A percentile compares a stretch with the other conserved stretches of the same genome.
These are phyloP conservation scores for Chiloscyllium punctatum DNA, from an alignment of 2,797 vertebrate genomes.

Conservation along the genomic window DNA sequence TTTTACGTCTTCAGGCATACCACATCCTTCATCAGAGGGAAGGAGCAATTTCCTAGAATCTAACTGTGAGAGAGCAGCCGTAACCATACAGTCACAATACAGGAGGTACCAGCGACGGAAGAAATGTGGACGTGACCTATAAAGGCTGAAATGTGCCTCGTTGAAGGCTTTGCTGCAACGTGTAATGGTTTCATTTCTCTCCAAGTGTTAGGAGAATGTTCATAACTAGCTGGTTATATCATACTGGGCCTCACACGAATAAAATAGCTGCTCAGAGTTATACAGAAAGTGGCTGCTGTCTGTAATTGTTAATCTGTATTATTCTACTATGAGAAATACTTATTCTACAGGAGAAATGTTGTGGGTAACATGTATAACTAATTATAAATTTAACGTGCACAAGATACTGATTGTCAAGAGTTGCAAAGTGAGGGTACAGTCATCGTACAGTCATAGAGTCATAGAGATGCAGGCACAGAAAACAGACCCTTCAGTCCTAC, in stretches of 20 bases:
- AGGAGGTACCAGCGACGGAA: slow-evolving; percentile 77
- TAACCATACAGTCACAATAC: slow-evolving; percentile 73
- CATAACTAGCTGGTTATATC: neutral
- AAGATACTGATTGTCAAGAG: neutral
- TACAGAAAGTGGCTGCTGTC: neutral
- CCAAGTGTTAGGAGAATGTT: neutral
- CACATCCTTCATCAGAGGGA: neutral
- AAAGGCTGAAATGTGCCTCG: neutral
- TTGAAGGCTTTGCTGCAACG: neutral
- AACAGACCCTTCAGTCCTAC: too few relatives aligned
- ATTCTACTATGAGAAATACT: neutral
- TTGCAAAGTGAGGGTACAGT: neutral
- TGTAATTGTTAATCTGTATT: neutral
- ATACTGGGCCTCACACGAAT: neutral
- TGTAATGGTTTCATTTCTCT: neutral
- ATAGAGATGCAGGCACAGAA: too few relatives aligned
- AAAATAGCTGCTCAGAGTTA: neutral
- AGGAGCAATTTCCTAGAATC: neutral
- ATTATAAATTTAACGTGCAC: neutral
- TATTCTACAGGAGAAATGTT: neutral
- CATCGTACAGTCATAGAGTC: too few relatives aligned
- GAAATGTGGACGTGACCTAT: slow-evolving; percentile 53
- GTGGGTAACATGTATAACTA: neutral
- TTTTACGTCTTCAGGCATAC: neutral
- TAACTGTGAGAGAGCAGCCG: slow-evolving; percentile 58